Evolutionary conservation across 2,888 invertebrate species (phyloP).

Genomic region (Zele albiditarsus): DNA sequence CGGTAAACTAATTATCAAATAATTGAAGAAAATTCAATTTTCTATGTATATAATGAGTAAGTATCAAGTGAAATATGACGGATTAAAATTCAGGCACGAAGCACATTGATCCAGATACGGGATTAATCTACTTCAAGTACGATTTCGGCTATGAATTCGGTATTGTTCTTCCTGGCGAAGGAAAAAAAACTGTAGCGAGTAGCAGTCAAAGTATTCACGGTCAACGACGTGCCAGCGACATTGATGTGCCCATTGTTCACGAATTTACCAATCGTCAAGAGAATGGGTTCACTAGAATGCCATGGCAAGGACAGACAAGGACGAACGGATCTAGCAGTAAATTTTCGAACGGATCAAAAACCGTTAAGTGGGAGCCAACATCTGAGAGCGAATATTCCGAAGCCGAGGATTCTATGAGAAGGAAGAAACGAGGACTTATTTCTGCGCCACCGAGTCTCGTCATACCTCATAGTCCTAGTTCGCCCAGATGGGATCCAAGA

Average conservation of each 20-base stretch:
- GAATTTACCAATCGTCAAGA: constrained; percentile 74
- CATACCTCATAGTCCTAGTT: constrained; percentile 65
- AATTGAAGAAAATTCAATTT: background rate
- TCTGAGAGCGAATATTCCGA: constrained; percentile 80
- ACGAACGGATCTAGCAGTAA: constrained; percentile 48
- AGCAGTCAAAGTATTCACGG: constrained; percentile 74
- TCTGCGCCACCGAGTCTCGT: constrained; percentile 60
- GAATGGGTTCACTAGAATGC: constrained; percentile 64
- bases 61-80: constrained; percentile 19
- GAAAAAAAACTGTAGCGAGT: constrained; percentile 72
- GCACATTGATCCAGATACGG: constrained; percentile 84
- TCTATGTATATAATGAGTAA: background rate
- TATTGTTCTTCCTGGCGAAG: constrained; percentile 81
- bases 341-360: constrained; percentile 65
- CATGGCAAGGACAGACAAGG: constrained; percentile 45
- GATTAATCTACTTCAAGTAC: constrained; percentile 86
- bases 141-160: constrained; percentile 88
- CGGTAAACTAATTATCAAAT: constrained; percentile 74
- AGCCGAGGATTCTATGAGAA: constrained; percentile 72
- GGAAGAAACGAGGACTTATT: constrained; percentile 64
- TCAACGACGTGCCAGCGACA: constrained; percentile 76
- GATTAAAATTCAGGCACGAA: constrained; percentile 77
- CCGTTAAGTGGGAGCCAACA: constrained; percentile 78
- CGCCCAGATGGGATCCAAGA: constrained; percentile 69
- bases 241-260: constrained; percentile 81